Evolutionary conservation across 2,113 vertebrate species (phyloP).

Genomic region (Todiramphus chloris): DNA sequence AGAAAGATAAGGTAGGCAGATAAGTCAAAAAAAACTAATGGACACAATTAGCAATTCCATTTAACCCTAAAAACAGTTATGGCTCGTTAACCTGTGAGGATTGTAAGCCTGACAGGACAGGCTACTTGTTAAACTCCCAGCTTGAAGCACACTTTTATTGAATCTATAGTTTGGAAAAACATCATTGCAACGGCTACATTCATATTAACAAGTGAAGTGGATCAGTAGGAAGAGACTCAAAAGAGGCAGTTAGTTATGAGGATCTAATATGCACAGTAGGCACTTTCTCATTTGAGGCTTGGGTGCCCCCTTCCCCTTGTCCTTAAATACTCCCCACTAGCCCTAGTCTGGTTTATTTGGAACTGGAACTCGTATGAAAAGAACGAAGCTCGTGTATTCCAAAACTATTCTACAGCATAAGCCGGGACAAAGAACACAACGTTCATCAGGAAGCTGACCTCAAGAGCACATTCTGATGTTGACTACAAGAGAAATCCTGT

Average conservation of each 20-base stretch:
- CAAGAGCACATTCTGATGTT: too few species aligned
- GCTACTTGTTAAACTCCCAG: neutral
- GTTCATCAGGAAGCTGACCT: neutral
- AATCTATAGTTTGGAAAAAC: neutral
- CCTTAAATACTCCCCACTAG: neutral
- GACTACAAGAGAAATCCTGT: neutral
- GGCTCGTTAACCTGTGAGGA: neutral
- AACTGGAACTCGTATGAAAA: neutral
- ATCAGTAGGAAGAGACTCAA: neutral
- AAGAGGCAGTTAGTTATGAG: neutral
- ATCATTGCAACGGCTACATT: neutral
- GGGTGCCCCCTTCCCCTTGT: neutral
- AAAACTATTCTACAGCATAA: neutral
- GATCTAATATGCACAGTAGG: neutral
- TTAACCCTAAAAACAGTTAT: neutral
- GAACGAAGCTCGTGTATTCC: neutral
- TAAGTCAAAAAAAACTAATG: neutral
- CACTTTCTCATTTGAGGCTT: neutral
- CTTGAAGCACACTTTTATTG: neutral
- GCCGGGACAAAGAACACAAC: neutral
- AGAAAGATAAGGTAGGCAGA: neutral
- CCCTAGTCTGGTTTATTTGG: neutral
- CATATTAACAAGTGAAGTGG: rapidly evolving
- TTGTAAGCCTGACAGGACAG: neutral
- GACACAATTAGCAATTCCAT: neutral